Evolutionary conservation across 2,113 vertebrate genomes (phyloP).

Genomic region (Podilymbus podiceps): DNA sequence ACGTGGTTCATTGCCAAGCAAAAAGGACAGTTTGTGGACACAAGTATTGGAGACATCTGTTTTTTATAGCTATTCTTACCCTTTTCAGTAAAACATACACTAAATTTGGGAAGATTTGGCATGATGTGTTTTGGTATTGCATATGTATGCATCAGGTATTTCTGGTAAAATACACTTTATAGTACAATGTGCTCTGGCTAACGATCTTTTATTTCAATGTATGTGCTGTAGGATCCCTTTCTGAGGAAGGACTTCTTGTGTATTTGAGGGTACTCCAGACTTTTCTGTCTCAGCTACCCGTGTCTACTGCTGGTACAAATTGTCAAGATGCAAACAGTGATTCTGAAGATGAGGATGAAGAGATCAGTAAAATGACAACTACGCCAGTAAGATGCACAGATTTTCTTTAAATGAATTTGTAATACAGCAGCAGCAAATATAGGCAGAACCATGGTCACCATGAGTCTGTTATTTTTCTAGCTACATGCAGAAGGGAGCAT

Average conservation of each 20-base stretch:
- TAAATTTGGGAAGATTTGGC: background rate
- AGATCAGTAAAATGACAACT: conserved; percentile 69
- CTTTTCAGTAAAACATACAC: background rate
- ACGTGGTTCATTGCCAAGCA: fast-evolving
- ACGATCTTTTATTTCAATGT: background rate
- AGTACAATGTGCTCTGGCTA: background rate
- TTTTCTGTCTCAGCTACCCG: conserved; percentile 87
- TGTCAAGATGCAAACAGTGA: conserved; percentile 85
- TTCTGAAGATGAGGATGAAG: conserved; percentile 91
- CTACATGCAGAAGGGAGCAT: background rate
- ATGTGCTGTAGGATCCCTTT: conserved; percentile 79
- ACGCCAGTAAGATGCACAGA: conserved; percentile 72
- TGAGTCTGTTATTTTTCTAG: background rate
- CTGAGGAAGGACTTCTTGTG: conserved; percentile 90
- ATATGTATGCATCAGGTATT: background rate
- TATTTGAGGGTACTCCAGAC: conserved; percentile 89
- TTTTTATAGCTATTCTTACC: background rate
- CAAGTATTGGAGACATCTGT: background rate
- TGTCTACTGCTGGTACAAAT: conserved; percentile 75
- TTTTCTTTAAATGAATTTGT: background rate
- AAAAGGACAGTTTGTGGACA: background rate
- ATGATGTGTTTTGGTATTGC: background rate
- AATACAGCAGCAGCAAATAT: background rate
- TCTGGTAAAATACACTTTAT: background rate
- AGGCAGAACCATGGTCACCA: fast-evolving